phyloP scores from a whole-genome alignment of 2,797 vertebrate species.

The Acanthurus leucopareius region DNA sequence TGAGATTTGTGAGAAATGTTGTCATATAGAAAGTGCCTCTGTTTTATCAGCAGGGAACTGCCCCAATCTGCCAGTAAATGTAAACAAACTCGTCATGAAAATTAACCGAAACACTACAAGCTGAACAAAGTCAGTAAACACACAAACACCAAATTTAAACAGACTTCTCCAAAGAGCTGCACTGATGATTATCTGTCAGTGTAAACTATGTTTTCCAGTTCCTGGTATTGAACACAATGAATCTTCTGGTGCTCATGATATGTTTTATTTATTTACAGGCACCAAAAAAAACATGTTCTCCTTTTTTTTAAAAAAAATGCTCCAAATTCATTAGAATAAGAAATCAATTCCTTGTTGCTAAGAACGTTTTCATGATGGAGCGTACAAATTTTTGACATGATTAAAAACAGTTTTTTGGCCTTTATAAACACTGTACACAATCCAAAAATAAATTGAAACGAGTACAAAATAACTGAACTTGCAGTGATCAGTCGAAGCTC shows the following conservation, averaged over 20 bases:
- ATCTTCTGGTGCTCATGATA: slow-evolving; percentile 10
- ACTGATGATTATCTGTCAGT: not conserved
- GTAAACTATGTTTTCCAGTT: slow-evolving; percentile 10
- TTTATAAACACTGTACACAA: slow-evolving; percentile 30
- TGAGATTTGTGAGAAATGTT: not conserved
- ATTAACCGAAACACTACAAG: not conserved
- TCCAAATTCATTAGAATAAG: slow-evolving; percentile 28
- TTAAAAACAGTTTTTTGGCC: slow-evolving; percentile 25
- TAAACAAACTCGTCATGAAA: not conserved
- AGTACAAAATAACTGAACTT: slow-evolving; percentile 34
- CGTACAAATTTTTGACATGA: slow-evolving; percentile 15
- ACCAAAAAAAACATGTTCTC: slow-evolving; percentile 16
- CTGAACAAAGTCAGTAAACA: not conserved
- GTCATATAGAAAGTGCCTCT: too few relatives aligned
- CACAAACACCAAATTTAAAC: slow-evolving; percentile 12
- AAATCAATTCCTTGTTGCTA: not conserved
- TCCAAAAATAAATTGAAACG: slow-evolving; percentile 36
- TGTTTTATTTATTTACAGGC: slow-evolving; percentile 53
- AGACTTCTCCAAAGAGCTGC: too few relatives aligned
- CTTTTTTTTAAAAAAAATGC: slow-evolving; percentile 19
- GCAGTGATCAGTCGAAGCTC: not conserved
- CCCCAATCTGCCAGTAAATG: not conserved
- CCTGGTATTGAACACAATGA: slow-evolving; percentile 1
- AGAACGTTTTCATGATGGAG: slow-evolving; percentile 7
- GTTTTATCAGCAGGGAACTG: not conserved